A percentile compares a stretch with the other conserved stretches of the same genome.
These are phyloP conservation scores for Pyrrhura leucotis DNA, from an alignment of 2,797 vertebrate genomes.

Conservation along the genomic window DNA sequence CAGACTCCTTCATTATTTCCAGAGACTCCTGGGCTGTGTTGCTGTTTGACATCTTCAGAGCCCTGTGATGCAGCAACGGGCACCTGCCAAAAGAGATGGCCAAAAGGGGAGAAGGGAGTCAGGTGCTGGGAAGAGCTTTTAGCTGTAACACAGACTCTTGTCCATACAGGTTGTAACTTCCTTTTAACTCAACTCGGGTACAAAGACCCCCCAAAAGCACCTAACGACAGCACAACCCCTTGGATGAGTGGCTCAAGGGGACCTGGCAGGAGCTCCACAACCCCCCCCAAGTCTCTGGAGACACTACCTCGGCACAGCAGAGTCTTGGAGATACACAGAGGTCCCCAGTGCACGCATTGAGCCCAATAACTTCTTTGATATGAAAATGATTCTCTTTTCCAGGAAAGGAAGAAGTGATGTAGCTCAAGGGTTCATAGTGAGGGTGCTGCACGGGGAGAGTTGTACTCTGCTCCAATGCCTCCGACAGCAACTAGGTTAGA, in stretches of 20 bases:
- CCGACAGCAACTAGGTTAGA: neutral
- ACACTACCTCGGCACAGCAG: neutral
- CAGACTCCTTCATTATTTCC: slow-evolving; percentile 96
- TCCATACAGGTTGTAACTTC: accelerated
- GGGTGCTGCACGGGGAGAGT: neutral
- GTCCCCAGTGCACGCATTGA: neutral
- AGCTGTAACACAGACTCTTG: neutral
- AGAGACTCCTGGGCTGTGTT: slow-evolving; percentile 83
- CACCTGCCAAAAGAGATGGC: slow-evolving; percentile 63
- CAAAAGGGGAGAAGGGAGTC: neutral
- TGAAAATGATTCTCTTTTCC: neutral
- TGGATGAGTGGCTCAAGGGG: neutral
- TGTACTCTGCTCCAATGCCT: neutral
- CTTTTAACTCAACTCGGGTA: neutral
- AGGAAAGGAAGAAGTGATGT: neutral
- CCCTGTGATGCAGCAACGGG: slow-evolving; percentile 34
- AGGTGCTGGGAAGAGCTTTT: neutral
- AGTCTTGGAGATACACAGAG: neutral
- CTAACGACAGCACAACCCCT: neutral
- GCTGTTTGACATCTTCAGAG: slow-evolving; percentile 92
- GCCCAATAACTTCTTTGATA: neutral
- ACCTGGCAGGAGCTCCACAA: neutral
- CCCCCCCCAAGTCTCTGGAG: neutral
- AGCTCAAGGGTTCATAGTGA: neutral
- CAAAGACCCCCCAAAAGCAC: neutral